Percentiles rank a stretch among this genome's conserved stretches.
Evolutionary conservation across 2,113 vertebrate genomes (phyloP).

Genomic region (Aplodontia rufa): DNA sequence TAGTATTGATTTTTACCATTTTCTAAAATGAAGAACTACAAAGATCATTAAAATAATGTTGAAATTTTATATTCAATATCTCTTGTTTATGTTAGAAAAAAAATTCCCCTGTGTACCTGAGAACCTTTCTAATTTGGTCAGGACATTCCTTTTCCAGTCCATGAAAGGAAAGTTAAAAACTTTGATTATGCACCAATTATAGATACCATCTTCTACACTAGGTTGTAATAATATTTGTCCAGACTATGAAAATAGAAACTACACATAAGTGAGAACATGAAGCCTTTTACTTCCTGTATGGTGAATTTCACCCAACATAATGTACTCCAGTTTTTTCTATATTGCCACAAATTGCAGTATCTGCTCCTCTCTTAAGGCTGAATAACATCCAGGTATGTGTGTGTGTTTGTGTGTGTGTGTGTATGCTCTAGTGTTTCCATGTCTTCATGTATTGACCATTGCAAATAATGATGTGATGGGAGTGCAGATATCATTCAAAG

Average conservation of each 20-base stretch:
- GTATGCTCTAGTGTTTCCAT: neutral
- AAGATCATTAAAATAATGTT: neutral
- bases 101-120: neutral
- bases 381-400: neutral
- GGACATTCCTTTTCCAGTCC: neutral
- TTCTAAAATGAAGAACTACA: neutral
- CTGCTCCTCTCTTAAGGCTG: neutral
- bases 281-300: neutral
- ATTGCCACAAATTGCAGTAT: neutral
- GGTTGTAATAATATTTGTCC: neutral
- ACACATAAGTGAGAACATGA: neutral
- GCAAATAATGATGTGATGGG: neutral
- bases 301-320: neutral
- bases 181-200: neutral
- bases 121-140: neutral
- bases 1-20: neutral
- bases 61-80: neutral
- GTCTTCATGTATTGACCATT: neutral
- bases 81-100: neutral
- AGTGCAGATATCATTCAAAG: neutral
- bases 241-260: neutral
- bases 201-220: neutral
- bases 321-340: neutral
- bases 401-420: neutral
- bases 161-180: neutral